Evolutionary conservation across 2,797 vertebrate genomes (phyloP), one percentile per base, ranked within the genome.

Genomic region (Sylvia borin): DNA sequence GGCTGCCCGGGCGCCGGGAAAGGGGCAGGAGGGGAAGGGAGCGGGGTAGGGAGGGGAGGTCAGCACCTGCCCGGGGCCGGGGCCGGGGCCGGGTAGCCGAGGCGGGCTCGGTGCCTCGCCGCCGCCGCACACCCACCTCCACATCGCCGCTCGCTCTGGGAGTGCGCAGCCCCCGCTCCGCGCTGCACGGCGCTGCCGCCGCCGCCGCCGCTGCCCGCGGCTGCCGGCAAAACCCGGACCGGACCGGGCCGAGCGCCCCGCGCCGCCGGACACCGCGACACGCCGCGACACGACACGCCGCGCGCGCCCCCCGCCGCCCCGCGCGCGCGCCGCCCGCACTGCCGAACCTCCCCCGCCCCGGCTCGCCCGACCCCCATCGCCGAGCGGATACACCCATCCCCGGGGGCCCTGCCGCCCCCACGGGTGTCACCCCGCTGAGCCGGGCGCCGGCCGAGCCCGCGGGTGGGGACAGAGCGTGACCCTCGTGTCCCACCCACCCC

Each of bases 211-310:
- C 97, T 97, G 97, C 97, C 97, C 96, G 98, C 98, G 98, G 99
- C 99, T 99, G 98, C 98, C 98, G 98, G 98, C 98, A 99, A 99
- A 99, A 99, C 99, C 98, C 98, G 99, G 99, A 99, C 98, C 99
- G 99, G 99, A 99, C 98, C 82, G 82, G 68, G 72, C 94, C 90
- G 74, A 78, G 50, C 74, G 50, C 81, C 87, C 91, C 75, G 81
- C 79, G 67, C 79, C 55, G 47, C 79, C 67, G 40, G 79, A 75
- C 73, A 71, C 73, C 73, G 47, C 62, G 55, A 76, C 78, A 40
- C 80, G 92, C 90, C 85, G 74, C 61, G 93, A 51, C 72, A 48
- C 60, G 93, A 50, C 73, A 75, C 77, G 77, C 83, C 88, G 74
- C 86, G 88, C 73, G 88, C 88, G 79, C 73, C 79, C 79, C 88